Conservation (phyloP, 2,113 vertebrate genomes). For the Scomber colias region DNA sequence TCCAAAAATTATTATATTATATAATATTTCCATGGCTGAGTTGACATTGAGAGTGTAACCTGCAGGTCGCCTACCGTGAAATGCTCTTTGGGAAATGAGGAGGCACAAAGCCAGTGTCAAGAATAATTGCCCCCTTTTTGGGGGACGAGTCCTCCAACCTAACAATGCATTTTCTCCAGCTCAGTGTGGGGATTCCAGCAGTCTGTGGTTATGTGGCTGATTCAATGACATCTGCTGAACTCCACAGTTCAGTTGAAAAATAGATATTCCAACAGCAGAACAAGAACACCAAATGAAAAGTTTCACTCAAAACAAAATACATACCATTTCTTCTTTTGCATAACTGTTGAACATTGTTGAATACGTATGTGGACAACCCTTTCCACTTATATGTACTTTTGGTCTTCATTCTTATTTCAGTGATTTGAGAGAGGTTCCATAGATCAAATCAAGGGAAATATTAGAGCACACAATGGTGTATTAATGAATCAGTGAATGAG, state of each 20-base stretch:
- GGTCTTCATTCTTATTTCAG: no score
- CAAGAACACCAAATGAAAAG: background rate
- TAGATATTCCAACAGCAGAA: background rate
- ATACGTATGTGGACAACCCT: no score
- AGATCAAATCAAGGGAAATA: no score
- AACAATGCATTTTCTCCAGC: background rate
- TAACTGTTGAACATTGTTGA: no score
- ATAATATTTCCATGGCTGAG: background rate
- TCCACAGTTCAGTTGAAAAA: background rate
- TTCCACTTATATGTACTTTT: no score
- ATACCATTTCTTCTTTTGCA: no score
- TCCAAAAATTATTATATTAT: no score
- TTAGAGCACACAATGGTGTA: no score
- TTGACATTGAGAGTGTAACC: conserved; percentile 8
- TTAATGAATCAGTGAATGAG: no score
- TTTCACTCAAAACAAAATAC: no score
- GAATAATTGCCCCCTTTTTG: conserved; percentile 10
- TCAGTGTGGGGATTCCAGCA: background rate
- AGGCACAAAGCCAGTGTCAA: conserved; percentile 1
- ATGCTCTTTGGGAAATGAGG: conserved; percentile 18
- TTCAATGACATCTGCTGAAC: conserved; percentile 19
- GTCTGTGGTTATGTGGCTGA: background rate
- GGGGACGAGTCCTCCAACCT: conserved; percentile 4
- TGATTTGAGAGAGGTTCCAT: no score
- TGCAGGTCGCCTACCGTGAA: conserved; percentile 7